phyloP scores from a whole-genome alignment of 2,888 invertebrate genomes.

The Aspidiotus destructor region DNA sequence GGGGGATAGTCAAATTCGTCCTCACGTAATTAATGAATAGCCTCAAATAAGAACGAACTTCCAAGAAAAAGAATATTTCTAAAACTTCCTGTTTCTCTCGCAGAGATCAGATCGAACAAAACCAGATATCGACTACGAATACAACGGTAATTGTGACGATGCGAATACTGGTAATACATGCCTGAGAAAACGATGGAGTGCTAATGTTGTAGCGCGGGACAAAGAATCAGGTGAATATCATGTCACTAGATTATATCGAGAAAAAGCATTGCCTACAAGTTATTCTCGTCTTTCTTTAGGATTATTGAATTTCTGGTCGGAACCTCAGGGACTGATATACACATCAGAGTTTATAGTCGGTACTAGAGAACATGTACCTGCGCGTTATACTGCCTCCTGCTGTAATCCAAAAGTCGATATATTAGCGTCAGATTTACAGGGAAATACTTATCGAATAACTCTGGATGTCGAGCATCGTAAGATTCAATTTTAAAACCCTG shows the following conservation, averaged over 20 bases:
- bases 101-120: conserved; percentile 47
- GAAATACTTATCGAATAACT: conserved; percentile 54
- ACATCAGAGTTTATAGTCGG: conserved; percentile 57
- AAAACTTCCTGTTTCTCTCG: neutral
- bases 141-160: conserved; percentile 55
- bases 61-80: neutral
- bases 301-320: conserved; percentile 39
- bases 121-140: conserved; percentile 53
- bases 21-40: too few relatives aligned
- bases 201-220: conserved; percentile 59
- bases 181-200: conserved; percentile 57
- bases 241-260: neutral
- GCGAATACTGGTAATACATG: conserved; percentile 50
- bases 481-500: conserved; percentile 11
- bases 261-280: neutral
- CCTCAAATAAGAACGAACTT: too few relatives aligned
- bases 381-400: conserved; percentile 61
- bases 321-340: conserved; percentile 50
- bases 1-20: too few relatives aligned
- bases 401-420: conserved; percentile 59
- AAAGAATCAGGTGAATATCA: conserved; percentile 49
- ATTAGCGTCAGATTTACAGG: conserved; percentile 57
- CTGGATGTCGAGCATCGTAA: conserved; percentile 52
- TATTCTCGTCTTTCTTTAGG: conserved; percentile 35
- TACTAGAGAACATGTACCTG: conserved; percentile 54